Evolutionary conservation across 2,888 invertebrate genomes (phyloP).

Genomic region (Lissonota sp.): DNA sequence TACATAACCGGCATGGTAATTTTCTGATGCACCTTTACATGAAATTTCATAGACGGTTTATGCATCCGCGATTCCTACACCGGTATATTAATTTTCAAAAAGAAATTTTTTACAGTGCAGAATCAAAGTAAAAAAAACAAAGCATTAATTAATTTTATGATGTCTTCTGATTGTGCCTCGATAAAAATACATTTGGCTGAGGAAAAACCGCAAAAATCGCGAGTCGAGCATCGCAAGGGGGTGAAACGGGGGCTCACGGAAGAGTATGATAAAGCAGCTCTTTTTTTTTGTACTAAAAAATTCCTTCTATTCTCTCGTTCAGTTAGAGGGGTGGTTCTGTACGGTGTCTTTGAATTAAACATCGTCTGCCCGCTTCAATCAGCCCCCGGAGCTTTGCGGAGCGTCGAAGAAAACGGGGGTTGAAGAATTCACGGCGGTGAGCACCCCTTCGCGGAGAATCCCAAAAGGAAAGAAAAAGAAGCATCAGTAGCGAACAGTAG

Average conservation of each 20-base stretch:
- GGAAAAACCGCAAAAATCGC: too few species aligned
- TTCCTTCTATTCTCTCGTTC: conserved; percentile 59
- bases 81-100: too few species aligned
- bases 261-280: background rate
- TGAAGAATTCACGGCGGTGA: conserved; percentile 28
- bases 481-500: conserved; percentile 49
- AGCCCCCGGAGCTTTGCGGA: conserved; percentile 62
- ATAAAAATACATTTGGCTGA: too few species aligned
- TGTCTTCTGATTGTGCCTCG: too few species aligned
- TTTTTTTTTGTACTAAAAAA: background rate
- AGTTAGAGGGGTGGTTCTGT: conserved; percentile 79
- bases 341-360: conserved; percentile 80
- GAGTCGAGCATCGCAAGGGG: too few species aligned
- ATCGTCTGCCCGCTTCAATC: conserved; percentile 78
- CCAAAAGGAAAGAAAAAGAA: conserved; percentile 23
- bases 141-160: too few species aligned
- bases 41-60: too few species aligned
- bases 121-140: too few species aligned
- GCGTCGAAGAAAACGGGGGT: background rate
- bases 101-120: too few species aligned
- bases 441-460: conserved; percentile 18
- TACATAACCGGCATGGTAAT: too few species aligned
- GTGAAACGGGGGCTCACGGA: background rate
- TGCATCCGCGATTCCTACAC: too few species aligned
- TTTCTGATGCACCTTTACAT: too few species aligned